Percentiles rank a stretch among this genome's conserved stretches.
These are phyloP conservation scores for Apotomis capreana DNA, from an alignment of 2,888 invertebrate genomes.

Conservation along the genomic window DNA sequence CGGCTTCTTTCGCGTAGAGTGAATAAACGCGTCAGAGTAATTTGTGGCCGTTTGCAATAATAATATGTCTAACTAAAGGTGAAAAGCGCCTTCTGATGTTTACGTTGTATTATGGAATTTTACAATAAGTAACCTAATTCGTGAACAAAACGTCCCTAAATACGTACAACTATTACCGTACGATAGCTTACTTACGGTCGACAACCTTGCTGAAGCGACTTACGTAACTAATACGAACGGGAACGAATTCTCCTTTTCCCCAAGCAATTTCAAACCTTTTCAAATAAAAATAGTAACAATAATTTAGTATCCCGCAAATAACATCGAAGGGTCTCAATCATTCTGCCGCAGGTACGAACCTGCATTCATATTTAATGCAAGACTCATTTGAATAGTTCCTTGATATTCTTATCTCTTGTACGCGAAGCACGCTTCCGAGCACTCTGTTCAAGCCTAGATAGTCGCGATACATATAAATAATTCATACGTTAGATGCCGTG, in stretches of 20 bases:
- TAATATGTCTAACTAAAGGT: too few species aligned
- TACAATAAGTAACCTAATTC: too few species aligned
- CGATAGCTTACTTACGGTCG: too few species aligned
- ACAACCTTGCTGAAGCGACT: too few species aligned
- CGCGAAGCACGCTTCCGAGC: slow-evolving; percentile 63
- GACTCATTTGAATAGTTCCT: slow-evolving; percentile 40
- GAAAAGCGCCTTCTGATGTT: too few species aligned
- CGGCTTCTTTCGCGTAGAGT: too few species aligned
- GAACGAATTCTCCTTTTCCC: not conserved
- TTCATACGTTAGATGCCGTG: slow-evolving; percentile 61
- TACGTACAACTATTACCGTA: too few species aligned
- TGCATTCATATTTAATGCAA: slow-evolving; percentile 39
- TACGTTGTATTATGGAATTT: too few species aligned
- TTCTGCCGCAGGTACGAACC: slow-evolving; percentile 32
- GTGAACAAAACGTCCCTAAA: too few species aligned
- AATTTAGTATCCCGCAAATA: slow-evolving; percentile 23
- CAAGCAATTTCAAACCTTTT: not conserved
- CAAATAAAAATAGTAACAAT: not conserved
- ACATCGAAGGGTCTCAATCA: slow-evolving; percentile 35
- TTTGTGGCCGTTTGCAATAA: too few species aligned
- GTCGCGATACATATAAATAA: slow-evolving; percentile 69
- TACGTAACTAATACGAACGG: not conserved
- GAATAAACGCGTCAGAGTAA: too few species aligned
- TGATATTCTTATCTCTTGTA: slow-evolving; percentile 46
- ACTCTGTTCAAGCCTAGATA: slow-evolving; percentile 52